phyloP scores from a whole-genome alignment of 2,888 invertebrate genomes.

The Athripsodes cinereus region DNA sequence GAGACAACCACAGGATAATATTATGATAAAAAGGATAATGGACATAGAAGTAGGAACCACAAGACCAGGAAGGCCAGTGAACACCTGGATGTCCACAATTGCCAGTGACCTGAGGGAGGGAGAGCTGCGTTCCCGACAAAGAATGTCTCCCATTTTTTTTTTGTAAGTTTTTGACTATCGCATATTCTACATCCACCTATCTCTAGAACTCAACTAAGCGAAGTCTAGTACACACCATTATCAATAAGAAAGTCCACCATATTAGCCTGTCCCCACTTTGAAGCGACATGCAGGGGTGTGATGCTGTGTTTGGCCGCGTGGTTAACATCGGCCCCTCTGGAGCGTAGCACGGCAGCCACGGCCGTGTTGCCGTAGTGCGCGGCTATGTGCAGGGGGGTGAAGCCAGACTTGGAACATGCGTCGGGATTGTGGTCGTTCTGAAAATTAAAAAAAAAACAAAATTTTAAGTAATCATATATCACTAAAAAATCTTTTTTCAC shows the following conservation, averaged over 20 bases:
- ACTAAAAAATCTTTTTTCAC: no score
- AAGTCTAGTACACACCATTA: constrained; percentile 47
- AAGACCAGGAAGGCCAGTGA: no score
- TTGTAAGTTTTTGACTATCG: no score
- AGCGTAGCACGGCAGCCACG: constrained; percentile 79
- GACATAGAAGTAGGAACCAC: no score
- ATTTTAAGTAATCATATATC: background rate
- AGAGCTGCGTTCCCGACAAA: no score
- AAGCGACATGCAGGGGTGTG: constrained; percentile 96
- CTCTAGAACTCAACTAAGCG: no score
- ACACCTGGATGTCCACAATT: no score
- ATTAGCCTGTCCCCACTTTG: constrained; percentile 96
- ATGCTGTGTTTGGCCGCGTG: constrained; percentile 96
- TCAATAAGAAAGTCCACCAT: constrained; percentile 87
- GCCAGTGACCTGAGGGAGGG: no score
- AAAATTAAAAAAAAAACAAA: constrained; percentile 27
- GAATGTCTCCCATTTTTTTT: no score
- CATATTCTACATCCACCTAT: no score
- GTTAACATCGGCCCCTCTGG: constrained; percentile 92
- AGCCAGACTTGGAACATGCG: constrained; percentile 94
- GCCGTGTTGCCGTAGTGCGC: constrained; percentile 97
- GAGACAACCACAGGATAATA: no score
- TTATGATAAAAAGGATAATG: no score
- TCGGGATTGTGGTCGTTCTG: constrained; percentile 95
- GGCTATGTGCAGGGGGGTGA: constrained; percentile 97